phyloP scores from a whole-genome alignment of 2,888 invertebrate genomes.

The Patella caerulea region DNA sequence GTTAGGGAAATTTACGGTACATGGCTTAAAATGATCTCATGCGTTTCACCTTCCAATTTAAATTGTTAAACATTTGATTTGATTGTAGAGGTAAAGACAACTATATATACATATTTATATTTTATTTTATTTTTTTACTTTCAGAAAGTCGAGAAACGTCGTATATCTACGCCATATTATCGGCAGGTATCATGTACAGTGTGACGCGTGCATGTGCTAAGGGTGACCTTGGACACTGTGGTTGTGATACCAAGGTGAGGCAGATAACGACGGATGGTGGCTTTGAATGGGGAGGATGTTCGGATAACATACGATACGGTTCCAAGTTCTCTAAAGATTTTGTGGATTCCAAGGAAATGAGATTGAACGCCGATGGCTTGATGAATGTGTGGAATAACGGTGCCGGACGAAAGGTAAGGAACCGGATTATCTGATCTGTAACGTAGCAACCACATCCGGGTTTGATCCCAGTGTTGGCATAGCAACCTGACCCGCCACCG shows the following conservation, averaged over 20 bases:
- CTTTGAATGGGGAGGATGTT: slow-evolving; percentile 92
- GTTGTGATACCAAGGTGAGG: slow-evolving; percentile 87
- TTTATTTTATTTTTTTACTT: slow-evolving; percentile 33
- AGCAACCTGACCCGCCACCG: too few relatives aligned
- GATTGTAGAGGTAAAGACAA: too few relatives aligned
- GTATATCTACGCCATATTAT: slow-evolving; percentile 88
- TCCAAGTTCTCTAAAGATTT: slow-evolving; percentile 89
- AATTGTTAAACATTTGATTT: too few relatives aligned
- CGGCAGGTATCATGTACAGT: slow-evolving; percentile 90
- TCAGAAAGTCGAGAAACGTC: slow-evolving; percentile 91
- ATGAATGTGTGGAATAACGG: slow-evolving; percentile 95
- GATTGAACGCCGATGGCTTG: slow-evolving; percentile 82
- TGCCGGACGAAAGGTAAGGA: slow-evolving; percentile 86
- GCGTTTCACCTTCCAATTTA: too few relatives aligned
- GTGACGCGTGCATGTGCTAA: slow-evolving; percentile 84
- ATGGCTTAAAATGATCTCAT: too few relatives aligned
- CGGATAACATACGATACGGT: slow-evolving; percentile 83
- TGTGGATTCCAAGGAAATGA: slow-evolving; percentile 85
- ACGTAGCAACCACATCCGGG: not conserved
- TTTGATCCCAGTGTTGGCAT: too few relatives aligned
- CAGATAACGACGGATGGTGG: slow-evolving; percentile 79
- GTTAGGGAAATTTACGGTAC: too few relatives aligned
- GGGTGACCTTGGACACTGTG: slow-evolving; percentile 86
- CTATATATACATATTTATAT: too few relatives aligned
- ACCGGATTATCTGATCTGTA: not conserved